Evolutionary conservation across 2,797 vertebrate species (phyloP), one percentile per base, ranked within the genome.

Genomic region (Chloroceryle amazona): DNA sequence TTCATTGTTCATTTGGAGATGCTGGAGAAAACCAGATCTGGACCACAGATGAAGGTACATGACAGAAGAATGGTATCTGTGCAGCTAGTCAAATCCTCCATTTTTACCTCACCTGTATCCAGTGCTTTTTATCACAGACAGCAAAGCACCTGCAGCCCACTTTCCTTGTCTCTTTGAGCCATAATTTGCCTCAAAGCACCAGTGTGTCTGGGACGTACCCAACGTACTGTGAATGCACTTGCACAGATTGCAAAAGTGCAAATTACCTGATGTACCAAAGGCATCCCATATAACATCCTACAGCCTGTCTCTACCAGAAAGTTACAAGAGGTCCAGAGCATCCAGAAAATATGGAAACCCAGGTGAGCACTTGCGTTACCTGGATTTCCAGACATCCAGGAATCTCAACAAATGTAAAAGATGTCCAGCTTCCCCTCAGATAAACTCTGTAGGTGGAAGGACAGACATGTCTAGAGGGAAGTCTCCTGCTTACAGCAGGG

Each of bases 31-130:
- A 20, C 22, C 61, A 65, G 28, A 49, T 35, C 25, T 21, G 82
- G 14, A 12, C 28, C 55, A 35, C 19, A 33, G 41, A 42, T 0
- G 0, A n/a, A 81, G 54, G 42, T 12, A n/a, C 28, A 8, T 0
- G 0, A 21, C 18, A 68, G 49, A 58, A 76, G 52, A 72, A 9
- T 3, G 1, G 23, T 42, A 22, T 20, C 33, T 28, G 26, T 72
- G 54, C 39, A 16, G 21, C 5, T 13, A 17, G 14, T 22, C 26
- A 11, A 25, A 75, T 41, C 42, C 67, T 79, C 47, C 23, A 8
- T 58, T 54, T 39, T 39, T 60, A 42, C 47, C 26, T 57, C 10
- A 5, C 61, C 55, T 44, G 0, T n/a, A 31, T 6, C 49, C 72
- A 73, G 1, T 0, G 1, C 18, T 9, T 57, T 39, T 18, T 42